Evolutionary conservation across 2,888 invertebrate species (phyloP).

Genomic region (Yponomeuta cagnagella): DNA sequence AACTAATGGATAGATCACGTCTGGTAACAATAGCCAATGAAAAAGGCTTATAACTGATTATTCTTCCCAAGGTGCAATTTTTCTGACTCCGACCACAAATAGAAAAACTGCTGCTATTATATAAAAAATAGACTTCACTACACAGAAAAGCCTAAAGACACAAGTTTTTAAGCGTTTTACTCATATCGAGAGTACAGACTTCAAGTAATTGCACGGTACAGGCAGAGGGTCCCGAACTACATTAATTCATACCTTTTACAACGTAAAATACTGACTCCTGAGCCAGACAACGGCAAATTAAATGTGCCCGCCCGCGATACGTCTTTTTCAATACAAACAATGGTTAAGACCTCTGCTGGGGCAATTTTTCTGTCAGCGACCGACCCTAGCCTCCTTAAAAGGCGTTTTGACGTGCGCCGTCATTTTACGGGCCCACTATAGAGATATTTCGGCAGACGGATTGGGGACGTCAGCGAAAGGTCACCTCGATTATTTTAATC

Average conservation of each 20-base stretch:
- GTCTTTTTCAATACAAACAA: constrained; percentile 47
- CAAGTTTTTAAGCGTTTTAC: too few relatives aligned
- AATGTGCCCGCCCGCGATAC: constrained; percentile 27
- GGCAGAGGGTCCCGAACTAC: background rate
- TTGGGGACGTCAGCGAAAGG: constrained; percentile 43
- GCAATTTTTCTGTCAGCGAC: constrained; percentile 55
- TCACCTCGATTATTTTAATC: constrained; percentile 64
- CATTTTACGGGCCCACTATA: constrained; percentile 52
- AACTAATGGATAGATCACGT: too few relatives aligned
- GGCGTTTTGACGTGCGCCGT: constrained; percentile 45
- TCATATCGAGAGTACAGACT: too few relatives aligned
- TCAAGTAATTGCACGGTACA: background rate
- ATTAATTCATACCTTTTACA: background rate
- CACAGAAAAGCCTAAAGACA: too few relatives aligned
- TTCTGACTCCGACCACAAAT: too few relatives aligned
- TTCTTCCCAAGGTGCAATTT: too few relatives aligned
- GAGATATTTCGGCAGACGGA: constrained; percentile 53
- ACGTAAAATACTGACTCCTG: background rate
- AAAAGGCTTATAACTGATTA: too few relatives aligned
- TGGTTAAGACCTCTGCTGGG: constrained; percentile 29
- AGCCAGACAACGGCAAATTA: constrained; percentile 8
- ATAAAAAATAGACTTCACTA: too few relatives aligned
- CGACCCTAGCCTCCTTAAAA: constrained; percentile 37
- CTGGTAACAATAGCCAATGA: too few relatives aligned
- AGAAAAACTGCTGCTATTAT: too few relatives aligned